Evolutionary conservation across 2,888 invertebrate genomes (phyloP).

Genomic region (Masnerella sp.): DNA sequence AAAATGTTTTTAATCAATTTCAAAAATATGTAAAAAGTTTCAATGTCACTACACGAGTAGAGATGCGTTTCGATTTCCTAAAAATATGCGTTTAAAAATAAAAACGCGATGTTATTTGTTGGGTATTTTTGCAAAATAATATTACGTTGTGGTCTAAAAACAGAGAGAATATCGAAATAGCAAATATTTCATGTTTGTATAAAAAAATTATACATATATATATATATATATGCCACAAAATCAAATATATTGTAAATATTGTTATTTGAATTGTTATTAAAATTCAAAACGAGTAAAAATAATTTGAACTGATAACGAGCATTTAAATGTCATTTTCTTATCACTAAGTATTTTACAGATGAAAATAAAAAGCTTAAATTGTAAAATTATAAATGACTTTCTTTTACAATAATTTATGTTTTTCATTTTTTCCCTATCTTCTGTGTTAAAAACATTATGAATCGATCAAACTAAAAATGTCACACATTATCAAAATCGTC

Average conservation of each 20-base stretch:
- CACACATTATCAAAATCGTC: neutral
- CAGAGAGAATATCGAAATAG: neutral
- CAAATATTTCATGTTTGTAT: neutral
- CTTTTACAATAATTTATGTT: neutral
- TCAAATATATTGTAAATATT: neutral
- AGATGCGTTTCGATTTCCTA: neutral
- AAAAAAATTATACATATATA: neutral
- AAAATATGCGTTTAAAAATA: slow-evolving; percentile 13
- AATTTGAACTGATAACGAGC: too few relatives aligned
- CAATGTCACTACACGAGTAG: slow-evolving; percentile 1
- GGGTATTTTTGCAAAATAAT: slow-evolving; percentile 11
- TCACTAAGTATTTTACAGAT: too few relatives aligned
- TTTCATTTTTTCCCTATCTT: neutral
- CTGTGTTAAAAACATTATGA: slow-evolving; percentile 12
- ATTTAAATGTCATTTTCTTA: too few relatives aligned
- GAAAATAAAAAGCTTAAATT: too few relatives aligned
- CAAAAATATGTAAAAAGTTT: slow-evolving; percentile 2
- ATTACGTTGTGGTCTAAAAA: neutral
- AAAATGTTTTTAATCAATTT: too few relatives aligned
- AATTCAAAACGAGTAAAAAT: too few relatives aligned
- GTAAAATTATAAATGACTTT: slow-evolving; percentile 9
- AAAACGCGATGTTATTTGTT: neutral
- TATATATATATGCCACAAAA: too few relatives aligned
- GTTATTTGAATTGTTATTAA: too few relatives aligned
- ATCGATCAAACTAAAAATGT: slow-evolving; percentile 4